These are phyloP conservation scores for Acropora tenuis DNA, from an alignment of 64 coral and sea anemone genomes.

Conservation along the genomic window DNA sequence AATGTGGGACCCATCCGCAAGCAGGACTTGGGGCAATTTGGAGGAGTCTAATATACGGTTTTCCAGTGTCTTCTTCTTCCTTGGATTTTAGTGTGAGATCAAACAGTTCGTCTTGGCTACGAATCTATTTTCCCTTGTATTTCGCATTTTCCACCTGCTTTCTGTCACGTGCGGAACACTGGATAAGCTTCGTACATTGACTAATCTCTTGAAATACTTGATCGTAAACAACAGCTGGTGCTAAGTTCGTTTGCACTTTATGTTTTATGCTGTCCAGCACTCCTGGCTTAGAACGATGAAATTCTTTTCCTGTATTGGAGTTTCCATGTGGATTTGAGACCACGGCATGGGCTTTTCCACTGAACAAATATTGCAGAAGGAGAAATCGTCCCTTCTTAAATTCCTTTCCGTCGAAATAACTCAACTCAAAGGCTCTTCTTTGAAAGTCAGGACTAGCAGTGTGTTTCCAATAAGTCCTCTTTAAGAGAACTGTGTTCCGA, in stretches of 20 bases:
- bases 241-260: background rate
- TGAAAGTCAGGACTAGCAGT: background rate
- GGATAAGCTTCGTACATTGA: constrained; percentile 3
- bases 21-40: no score
- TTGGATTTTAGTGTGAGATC: constrained; percentile 16
- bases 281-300: background rate
- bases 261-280: background rate
- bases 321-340: background rate
- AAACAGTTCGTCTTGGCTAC: constrained; percentile 24
- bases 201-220: constrained; percentile 24
- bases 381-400: background rate
- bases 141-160: constrained; percentile 44
- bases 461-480: background rate
- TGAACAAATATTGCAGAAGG: background rate
- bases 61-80: background rate
- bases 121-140: background rate
- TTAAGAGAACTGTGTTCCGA: background rate
- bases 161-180: constrained; percentile 32
- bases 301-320: background rate
- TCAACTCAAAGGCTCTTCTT: background rate
- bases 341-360: background rate
- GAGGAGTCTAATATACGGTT: no score
- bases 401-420: background rate
- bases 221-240: background rate
- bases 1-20: constrained; percentile 1